Conservation (phyloP, 2,888 invertebrate species). For the Deroplatys truncata region DNA sequence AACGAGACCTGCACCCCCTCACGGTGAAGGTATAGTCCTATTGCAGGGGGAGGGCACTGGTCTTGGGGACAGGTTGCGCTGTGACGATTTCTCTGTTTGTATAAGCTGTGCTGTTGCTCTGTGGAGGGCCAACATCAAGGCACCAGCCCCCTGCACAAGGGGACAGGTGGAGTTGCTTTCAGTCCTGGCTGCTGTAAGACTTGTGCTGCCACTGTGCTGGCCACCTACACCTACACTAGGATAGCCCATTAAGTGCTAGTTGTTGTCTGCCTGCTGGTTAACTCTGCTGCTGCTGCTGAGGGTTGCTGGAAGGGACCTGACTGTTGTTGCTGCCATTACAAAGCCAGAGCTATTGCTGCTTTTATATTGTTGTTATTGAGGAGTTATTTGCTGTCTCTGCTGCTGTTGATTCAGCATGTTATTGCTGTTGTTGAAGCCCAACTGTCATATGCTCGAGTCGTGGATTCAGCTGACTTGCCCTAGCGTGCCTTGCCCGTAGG, state of each 20-base stretch:
- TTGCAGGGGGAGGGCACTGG: conserved; percentile 62
- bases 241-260: conserved; percentile 20
- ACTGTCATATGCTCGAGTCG: conserved; percentile 39
- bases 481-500: conserved; percentile 36
- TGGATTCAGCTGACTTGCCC: conserved; percentile 41
- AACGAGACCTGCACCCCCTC: conserved; percentile 27
- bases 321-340: conserved; percentile 41
- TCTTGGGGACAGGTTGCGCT: conserved; percentile 70
- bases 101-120: conserved; percentile 64
- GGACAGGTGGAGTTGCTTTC: conserved; percentile 67
- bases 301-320: conserved; percentile 55
- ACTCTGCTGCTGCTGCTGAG: conserved; percentile 53
- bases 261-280: conserved; percentile 41
- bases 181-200: conserved; percentile 42
- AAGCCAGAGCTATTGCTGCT: conserved; percentile 45
- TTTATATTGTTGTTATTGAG: conserved; percentile 40
- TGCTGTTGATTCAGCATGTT: conserved; percentile 37
- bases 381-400: conserved; percentile 39
- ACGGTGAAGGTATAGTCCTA: conserved; percentile 50
- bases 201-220: conserved; percentile 35
- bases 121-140: conserved; percentile 59
- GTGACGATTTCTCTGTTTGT: conserved; percentile 79
- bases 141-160: conserved; percentile 57
- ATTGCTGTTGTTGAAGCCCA: conserved; percentile 38
- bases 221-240: conserved; percentile 18